Evolutionary conservation across 1,140 invertebrate species (phyloP), one percentile per base, ranked within the genome.

Genomic region (Drosophila erecta): DNA sequence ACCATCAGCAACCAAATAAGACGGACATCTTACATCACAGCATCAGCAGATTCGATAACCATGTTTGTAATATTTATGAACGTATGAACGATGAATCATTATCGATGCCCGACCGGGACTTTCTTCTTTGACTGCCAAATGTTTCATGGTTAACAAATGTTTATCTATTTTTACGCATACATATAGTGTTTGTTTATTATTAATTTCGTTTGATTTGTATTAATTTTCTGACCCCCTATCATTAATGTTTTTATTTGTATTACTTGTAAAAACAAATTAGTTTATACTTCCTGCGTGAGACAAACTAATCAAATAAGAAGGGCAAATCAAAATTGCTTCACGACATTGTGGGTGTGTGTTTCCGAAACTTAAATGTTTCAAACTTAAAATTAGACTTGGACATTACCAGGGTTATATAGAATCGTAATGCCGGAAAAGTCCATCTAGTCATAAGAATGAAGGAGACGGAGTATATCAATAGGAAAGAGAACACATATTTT

Each of bases 361-460:
- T 40, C 50, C 37, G 27, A 3, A 17, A 10, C n/a, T 30, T 27
- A 17, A 20, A 20, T 44, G 33, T 37, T 55, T 44, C 2, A 60
- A 55, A 40, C 27, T 37, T 57, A 50, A 17, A 51, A 7, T 37
- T 54, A 62, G 17, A 40, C 38, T 41, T 33, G 30, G 24, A 10
- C 17, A 22, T 35, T 11, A 54, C 7, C 5, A n/a, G 24, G 10
- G 35, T 10, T 15, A 55, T 11, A 7, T 7, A 70, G 46, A 53
- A 11, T 15, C n/a, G 12, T n/a, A 61, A 49, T 15, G 30, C 17
- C 38, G 24, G 22, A 58, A 49, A 61, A 79, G 55, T 78, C 69
- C 57, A 83, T 87, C 81, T 86, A 86, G 81, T 86, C 81, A 86
- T 81, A 80, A 79, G 55, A 47, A 38, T 38, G 46, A 73, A 20